Evolutionary conservation across 2,113 vertebrate genomes (phyloP).

Genomic region (Gorsachius goisagi): DNA sequence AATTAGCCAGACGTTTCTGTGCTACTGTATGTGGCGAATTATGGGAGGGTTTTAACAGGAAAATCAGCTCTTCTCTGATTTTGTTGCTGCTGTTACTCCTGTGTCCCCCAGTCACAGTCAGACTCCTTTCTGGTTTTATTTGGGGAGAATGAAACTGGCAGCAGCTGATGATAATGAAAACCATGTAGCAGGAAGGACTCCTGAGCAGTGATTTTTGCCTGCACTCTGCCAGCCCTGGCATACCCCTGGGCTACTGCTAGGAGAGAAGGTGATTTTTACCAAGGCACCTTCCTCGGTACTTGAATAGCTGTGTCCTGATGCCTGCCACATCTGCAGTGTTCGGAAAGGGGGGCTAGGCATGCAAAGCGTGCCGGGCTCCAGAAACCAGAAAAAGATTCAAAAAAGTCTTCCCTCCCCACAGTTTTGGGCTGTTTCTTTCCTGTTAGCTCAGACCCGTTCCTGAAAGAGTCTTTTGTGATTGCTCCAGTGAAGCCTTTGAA

Average conservation of each 20-base stretch:
- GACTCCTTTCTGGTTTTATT: neutral
- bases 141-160: neutral
- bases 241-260: neutral
- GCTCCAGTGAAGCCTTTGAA: conserved; percentile 30
- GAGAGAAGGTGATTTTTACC: neutral
- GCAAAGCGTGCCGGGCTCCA: neutral
- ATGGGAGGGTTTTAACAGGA: neutral
- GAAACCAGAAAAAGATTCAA: conserved; percentile 33
- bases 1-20: neutral
- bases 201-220: neutral
- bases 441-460: conserved; percentile 22
- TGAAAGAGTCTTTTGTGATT: conserved; percentile 54
- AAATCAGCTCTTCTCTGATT: neutral
- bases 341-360: neutral
- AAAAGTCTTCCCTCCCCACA: neutral
- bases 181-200: neutral
- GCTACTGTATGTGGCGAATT: neutral
- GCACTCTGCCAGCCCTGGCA: neutral
- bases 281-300: neutral
- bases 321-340: neutral
- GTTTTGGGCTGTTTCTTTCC: conserved; percentile 43
- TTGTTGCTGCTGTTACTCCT: neutral
- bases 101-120: neutral
- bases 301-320: neutral
- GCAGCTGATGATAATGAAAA: neutral